Conservation (phyloP, 1,140 invertebrate genomes). For the Anastrepha ludens region DNA sequence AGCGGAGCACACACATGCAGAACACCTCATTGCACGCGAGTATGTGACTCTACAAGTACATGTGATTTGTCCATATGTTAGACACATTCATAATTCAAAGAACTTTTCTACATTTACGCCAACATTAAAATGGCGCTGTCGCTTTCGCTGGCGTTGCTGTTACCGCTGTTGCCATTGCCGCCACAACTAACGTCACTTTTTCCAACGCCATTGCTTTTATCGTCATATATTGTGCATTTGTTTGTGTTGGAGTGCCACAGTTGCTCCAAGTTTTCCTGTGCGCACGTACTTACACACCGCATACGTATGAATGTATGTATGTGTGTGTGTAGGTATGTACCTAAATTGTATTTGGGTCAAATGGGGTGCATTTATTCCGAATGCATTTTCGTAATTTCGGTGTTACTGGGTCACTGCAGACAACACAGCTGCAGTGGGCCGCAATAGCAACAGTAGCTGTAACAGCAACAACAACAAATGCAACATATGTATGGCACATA, state of each 20-base stretch:
- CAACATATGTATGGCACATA: slow-evolving; percentile 8
- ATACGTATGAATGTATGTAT: not conserved
- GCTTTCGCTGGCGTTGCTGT: not conserved
- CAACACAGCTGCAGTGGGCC: slow-evolving; percentile 69
- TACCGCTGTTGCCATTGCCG: not conserved
- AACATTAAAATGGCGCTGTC: slow-evolving; percentile 32
- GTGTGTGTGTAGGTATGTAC: not conserved
- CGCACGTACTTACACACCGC: not conserved
- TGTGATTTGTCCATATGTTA: not conserved
- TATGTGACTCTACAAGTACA: not conserved
- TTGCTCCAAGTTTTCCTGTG: slow-evolving; percentile 41
- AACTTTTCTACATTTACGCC: slow-evolving; percentile 26
- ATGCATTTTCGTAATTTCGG: slow-evolving; percentile 63
- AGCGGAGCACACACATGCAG: not conserved
- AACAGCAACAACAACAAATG: slow-evolving; percentile 4
- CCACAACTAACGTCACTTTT: too few relatives aligned
- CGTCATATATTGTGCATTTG: not conserved
- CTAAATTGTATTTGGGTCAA: slow-evolving; percentile 64
- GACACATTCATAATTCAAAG: slow-evolving; percentile 29
- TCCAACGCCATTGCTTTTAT: not conserved
- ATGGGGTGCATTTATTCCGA: slow-evolving; percentile 73
- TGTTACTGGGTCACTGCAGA: slow-evolving; percentile 73
- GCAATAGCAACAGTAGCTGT: slow-evolving; percentile 5
- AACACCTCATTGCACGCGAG: not conserved
- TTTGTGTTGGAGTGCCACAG: not conserved